Conservation (phyloP, 2,888 invertebrate species). For the Hypena proboscidalis region DNA sequence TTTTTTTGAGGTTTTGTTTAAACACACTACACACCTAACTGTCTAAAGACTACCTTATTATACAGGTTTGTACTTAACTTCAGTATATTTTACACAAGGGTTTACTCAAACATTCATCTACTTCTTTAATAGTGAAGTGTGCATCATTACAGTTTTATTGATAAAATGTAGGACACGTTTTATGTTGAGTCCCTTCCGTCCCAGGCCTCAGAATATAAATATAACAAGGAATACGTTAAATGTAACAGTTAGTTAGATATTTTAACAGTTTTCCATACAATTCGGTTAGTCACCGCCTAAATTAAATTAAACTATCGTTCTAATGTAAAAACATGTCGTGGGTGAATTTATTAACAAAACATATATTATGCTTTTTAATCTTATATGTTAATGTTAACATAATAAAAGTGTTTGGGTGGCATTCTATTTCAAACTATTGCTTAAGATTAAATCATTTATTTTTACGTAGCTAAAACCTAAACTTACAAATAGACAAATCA, state of each 20-base stretch:
- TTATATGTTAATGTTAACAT: no score
- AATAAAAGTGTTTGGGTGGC: no score
- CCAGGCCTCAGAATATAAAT: slow-evolving; percentile 27
- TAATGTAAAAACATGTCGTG: slow-evolving; percentile 46
- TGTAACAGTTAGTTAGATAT: slow-evolving; percentile 28
- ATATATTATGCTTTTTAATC: slow-evolving; percentile 44
- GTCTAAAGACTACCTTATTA: no score
- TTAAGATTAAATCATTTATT: no score
- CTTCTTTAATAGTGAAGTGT: background rate
- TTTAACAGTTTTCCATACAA: slow-evolving; percentile 40
- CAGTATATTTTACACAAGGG: no score
- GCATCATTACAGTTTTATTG: slow-evolving; percentile 15
- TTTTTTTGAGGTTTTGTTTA: no score
- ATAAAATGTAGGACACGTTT: slow-evolving; percentile 18
- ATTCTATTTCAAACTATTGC: no score
- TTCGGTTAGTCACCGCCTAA: slow-evolving; percentile 38
- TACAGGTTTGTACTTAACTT: no score
- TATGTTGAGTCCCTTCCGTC: background rate
- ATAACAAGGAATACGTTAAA: slow-evolving; percentile 24
- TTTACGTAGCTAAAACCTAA: no score
- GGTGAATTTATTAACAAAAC: slow-evolving; percentile 52
- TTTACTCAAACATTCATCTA: no score
- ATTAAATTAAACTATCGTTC: slow-evolving; percentile 47
- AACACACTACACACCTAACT: no score
- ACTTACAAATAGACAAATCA: no score